Evolutionary conservation across 2,797 vertebrate genomes (phyloP), one percentile per base, ranked within the genome.

Genomic region (Threskiornis aethiopicus): DNA sequence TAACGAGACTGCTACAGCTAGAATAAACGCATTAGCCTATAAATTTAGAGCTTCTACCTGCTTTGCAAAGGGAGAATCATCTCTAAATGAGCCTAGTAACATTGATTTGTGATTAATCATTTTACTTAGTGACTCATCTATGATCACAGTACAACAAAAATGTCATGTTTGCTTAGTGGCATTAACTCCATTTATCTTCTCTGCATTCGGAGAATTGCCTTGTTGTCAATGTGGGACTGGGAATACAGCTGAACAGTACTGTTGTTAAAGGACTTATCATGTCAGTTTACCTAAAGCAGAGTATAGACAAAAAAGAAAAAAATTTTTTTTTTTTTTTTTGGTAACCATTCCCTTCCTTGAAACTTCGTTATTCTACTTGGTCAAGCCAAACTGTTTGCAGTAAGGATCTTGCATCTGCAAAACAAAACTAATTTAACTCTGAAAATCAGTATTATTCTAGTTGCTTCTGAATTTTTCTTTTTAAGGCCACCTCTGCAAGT

Each of bases 81-180:
- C 96, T 98, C 95, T 96, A 98, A 98, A 97, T 97, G 97, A 98
- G 97, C 97, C 96, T 98, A 95, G 97, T 97, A 97, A 97, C 97
- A 98, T 97, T 97, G 97, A 98, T 98, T 98, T 97, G 95, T 98
- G 97, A 98, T 98, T 98, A 98, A 98, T 98, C 97, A 96, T 98
- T 97, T 97, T 97, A 98, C 97, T 98, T 97, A 96, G 95, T 98
- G 98, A 98, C 96, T 98, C 97, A 96, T 98, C 97, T 96, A 58
- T 98, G 97, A 97, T 97, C 97, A 97, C 96, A 96, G 97, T 96
- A 90, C 96, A 97, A 96, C 94, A 97, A 97, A 98, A 98, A 98
- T 98, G 96, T 96, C 90, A 96, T 98, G 97, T 98, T 98, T 98
- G 95, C 95, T 98, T 96, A 97, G 96, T 93, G 89, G 89, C 96